A percentile compares a stretch with the other conserved stretches of the same genome.
phyloP scores from a whole-genome alignment of 2,797 vertebrate species.

The Carduelis carduelis region DNA sequence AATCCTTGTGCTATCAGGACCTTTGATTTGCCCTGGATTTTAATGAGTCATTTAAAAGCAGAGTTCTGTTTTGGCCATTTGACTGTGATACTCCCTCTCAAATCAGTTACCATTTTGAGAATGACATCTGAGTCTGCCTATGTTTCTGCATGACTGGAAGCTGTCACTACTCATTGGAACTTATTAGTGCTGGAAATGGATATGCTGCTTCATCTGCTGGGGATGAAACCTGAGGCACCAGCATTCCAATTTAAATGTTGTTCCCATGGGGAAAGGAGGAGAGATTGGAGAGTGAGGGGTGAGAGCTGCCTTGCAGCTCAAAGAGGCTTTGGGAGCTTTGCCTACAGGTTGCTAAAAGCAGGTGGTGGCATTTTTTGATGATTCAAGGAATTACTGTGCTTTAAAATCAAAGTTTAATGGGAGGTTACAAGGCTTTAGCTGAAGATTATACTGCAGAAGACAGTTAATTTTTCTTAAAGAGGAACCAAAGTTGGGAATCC shows the following conservation, averaged over 20 bases:
- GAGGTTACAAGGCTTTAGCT: neutral
- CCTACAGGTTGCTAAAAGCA: neutral
- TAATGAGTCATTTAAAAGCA: neutral
- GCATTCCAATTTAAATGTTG: neutral
- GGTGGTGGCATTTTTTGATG: neutral
- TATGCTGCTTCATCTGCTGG: slow-evolving; percentile 6
- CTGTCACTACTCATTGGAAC: slow-evolving; percentile 48
- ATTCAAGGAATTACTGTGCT: neutral
- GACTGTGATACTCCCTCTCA: neutral
- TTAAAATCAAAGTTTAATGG: neutral
- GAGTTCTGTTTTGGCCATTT: neutral
- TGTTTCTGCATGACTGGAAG: slow-evolving; percentile 53
- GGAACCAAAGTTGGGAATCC: neutral
- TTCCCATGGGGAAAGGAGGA: neutral
- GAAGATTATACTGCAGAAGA: neutral
- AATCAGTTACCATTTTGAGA: slow-evolving; percentile 26
- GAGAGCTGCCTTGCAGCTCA: neutral
- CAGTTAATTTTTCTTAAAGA: neutral
- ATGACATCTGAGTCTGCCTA: slow-evolving; percentile 48
- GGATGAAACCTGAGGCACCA: neutral
- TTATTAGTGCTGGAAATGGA: slow-evolving; percentile 45
- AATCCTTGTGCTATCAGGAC: neutral
- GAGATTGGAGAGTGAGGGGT: neutral
- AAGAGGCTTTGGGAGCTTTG: neutral
- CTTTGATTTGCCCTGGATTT: neutral